Evolutionary conservation across 2,113 vertebrate species (phyloP).

Genomic region (Datnioides undecimradiatus): DNA sequence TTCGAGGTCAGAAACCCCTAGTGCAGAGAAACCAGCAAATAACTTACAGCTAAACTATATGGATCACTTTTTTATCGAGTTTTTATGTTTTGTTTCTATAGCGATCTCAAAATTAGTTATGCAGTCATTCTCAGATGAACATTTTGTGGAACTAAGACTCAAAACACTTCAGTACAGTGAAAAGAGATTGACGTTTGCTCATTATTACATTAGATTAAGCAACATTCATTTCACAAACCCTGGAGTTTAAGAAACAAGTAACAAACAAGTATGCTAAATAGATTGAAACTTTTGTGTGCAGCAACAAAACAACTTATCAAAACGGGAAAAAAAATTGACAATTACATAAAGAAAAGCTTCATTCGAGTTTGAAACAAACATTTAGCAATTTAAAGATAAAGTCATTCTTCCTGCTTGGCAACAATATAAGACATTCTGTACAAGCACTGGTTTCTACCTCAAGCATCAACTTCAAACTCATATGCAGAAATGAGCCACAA

Average conservation of each 20-base stretch:
- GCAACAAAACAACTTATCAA: conserved; percentile 5
- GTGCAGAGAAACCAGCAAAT: neutral
- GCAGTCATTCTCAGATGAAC: neutral
- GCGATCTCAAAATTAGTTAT: neutral
- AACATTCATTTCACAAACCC: neutral
- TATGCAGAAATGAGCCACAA: conserved; percentile 20
- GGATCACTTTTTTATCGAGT: no score
- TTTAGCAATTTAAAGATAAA: conserved; percentile 17
- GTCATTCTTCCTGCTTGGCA: conserved; percentile 14
- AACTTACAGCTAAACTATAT: neutral
- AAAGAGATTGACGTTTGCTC: neutral
- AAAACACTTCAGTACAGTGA: neutral
- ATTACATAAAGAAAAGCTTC: neutral
- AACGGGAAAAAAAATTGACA: neutral
- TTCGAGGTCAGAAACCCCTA: neutral
- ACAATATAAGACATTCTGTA: conserved; percentile 12
- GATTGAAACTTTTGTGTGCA: neutral
- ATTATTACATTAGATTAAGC: conserved; percentile 3
- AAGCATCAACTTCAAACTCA: conserved; percentile 34
- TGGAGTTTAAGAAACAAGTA: neutral
- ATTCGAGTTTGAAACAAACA: conserved; percentile 17
- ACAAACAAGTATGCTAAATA: conserved; percentile 19
- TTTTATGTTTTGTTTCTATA: neutral
- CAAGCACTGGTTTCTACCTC: neutral
- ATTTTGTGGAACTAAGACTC: neutral